Evolutionary conservation across 2,113 vertebrate species (phyloP), one percentile per base, ranked within the genome.

Genomic region (Seriola quinqueradiata): DNA sequence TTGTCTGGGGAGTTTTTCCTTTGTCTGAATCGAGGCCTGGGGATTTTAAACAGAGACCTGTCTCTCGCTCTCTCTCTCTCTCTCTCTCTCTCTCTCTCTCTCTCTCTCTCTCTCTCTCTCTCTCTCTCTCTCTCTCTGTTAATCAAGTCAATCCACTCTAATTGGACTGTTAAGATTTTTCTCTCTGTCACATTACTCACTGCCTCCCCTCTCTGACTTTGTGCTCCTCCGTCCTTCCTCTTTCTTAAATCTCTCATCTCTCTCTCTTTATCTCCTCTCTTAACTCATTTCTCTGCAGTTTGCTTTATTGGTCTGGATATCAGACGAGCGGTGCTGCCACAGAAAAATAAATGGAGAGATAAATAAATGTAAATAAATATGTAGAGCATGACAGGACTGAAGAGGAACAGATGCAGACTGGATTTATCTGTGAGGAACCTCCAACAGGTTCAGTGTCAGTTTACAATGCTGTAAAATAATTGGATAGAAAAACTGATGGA

Each of bases 161-260:
- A 93, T 92, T 93, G 89, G 81, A 52, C 91, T 87, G 92, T 94
- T 93, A 92, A 90, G 90, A 83, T 88, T 90, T 88, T 91, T 79
- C 85, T 14, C 25, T 87, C 82, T 8, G 0, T 69, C 80, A 79
- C 92, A 92, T 93, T 71, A 81, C 81, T 90, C 89, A 79, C 86
- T 89, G 10, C 52, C 52, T 55, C 21, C 21, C 46, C 32, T 81
- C 48, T 25, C 38, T 23, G 16, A 34, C 69, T 57, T n/a, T 13
- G 8, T 28, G 10, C 13, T 8, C 81, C 38, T 88, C 85, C 10
- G 14, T 9, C 1, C 23, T n/a, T 23, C 58, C 46, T 81, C 52
- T 25, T 34, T 32, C 54, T 63, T 79, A 77, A 63, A 58, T 83
- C 70, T 78, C 44, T 55, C 16, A 4, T 54, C 58, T 64, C 81